These are phyloP conservation scores for Progne subis DNA, from an alignment of 2,113 vertebrate species.

Conservation along the genomic window DNA sequence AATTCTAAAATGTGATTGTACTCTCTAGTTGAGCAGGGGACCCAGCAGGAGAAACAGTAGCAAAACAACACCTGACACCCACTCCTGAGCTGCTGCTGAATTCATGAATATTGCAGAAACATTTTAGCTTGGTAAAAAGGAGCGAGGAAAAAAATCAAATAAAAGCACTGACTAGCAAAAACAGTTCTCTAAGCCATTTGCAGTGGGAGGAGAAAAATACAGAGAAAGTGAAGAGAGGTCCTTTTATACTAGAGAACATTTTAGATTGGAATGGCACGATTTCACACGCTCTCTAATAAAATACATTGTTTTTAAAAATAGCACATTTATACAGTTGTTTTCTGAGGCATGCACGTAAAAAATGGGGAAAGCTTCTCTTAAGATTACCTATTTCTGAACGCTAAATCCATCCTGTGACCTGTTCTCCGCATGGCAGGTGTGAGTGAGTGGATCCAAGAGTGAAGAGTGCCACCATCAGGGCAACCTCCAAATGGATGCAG, in stretches of 20 bases:
- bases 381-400: background rate
- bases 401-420: background rate
- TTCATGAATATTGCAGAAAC: constrained; percentile 41
- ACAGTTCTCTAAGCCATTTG: background rate
- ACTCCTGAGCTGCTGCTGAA: constrained; percentile 43
- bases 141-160: constrained; percentile 19
- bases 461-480: constrained; percentile 57
- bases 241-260: background rate
- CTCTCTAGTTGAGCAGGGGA: background rate
- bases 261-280: background rate
- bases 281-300: background rate
- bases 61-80: constrained; percentile 44
- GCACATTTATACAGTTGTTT: background rate
- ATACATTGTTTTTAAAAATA: background rate
- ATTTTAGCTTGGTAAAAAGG: constrained; percentile 27
- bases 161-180: constrained; percentile 32
- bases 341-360: background rate
- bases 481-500: background rate
- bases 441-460: background rate
- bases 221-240: background rate
- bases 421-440: background rate
- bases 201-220: background rate
- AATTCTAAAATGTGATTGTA: background rate
- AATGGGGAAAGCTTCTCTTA: background rate
- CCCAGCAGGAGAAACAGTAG: constrained; percentile 18